Conservation (phyloP, 2,113 vertebrate genomes). For the Zapus hudsonius region DNA sequence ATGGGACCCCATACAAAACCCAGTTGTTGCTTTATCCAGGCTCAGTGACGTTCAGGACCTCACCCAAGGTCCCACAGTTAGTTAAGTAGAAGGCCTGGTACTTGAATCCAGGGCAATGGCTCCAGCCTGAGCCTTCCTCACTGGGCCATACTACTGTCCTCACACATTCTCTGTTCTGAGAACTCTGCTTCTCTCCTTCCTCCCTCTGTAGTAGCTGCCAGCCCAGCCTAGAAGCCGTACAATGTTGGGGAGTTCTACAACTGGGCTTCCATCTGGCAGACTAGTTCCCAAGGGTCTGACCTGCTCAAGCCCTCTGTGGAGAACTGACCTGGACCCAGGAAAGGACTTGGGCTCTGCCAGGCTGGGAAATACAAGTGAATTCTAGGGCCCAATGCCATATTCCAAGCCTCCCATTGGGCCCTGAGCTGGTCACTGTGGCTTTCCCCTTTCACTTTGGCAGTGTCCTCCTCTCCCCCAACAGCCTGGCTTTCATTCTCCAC, state of each 20-base stretch:
- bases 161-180: background rate
- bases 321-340: background rate
- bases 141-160: background rate
- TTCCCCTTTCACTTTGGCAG: background rate
- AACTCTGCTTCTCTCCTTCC: background rate
- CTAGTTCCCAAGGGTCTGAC: background rate
- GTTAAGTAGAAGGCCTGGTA: background rate
- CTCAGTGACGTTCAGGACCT: background rate
- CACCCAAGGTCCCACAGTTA: background rate
- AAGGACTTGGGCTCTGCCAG: background rate
- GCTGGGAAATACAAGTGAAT: background rate
- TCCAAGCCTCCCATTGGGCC: background rate
- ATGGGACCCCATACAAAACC: accelerated
- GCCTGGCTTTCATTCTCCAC: background rate
- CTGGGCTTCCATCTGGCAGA: background rate
- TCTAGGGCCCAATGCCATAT: background rate
- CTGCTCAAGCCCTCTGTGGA: too few relatives aligned
- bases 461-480: background rate
- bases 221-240: background rate
- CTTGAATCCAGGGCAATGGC: background rate
- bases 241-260: background rate
- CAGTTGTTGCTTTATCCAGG: background rate
- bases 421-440: background rate
- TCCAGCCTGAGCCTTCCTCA: background rate
- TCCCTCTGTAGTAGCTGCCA: background rate